A percentile compares a stretch with the other conserved stretches of the same genome.
phyloP scores from a whole-genome alignment of 2,797 vertebrate species.

The Dromococcyx pavoninus region DNA sequence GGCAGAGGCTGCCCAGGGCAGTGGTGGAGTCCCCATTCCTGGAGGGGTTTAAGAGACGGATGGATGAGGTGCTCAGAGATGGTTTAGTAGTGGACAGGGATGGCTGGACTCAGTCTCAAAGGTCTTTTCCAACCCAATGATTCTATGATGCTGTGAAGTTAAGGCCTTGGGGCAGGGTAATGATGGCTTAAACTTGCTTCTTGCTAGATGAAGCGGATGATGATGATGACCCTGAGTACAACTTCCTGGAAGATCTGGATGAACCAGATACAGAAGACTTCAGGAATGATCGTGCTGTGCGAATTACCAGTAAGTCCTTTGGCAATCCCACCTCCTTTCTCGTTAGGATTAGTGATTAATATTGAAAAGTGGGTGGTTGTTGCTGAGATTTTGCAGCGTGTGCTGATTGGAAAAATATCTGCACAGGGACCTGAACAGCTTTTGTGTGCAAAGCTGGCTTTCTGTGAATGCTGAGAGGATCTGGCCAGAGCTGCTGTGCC shows the following conservation, averaged over 20 bases:
- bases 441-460: background rate
- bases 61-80: too few relatives aligned
- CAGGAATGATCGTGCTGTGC: conserved; percentile 91
- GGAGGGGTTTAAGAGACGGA: too few relatives aligned
- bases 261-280: conserved; percentile 94
- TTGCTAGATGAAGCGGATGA: conserved; percentile 89
- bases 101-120: too few relatives aligned
- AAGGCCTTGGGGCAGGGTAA: background rate
- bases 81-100: too few relatives aligned
- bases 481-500: background rate
- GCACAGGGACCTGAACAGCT: background rate
- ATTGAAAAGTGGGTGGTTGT: background rate
- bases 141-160: too few relatives aligned
- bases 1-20: too few relatives aligned
- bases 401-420: background rate
- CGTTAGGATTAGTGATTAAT: background rate
- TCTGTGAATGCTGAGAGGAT: background rate
- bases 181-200: background rate
- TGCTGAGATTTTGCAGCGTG: background rate
- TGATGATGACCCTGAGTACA: conserved; percentile 95
- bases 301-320: conserved; percentile 89
- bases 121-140: too few relatives aligned
- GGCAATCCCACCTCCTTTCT: background rate
- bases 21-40: too few relatives aligned
- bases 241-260: conserved; percentile 90